phyloP scores from a whole-genome alignment of 1,140 invertebrate genomes.

The Fopius arisanus region DNA sequence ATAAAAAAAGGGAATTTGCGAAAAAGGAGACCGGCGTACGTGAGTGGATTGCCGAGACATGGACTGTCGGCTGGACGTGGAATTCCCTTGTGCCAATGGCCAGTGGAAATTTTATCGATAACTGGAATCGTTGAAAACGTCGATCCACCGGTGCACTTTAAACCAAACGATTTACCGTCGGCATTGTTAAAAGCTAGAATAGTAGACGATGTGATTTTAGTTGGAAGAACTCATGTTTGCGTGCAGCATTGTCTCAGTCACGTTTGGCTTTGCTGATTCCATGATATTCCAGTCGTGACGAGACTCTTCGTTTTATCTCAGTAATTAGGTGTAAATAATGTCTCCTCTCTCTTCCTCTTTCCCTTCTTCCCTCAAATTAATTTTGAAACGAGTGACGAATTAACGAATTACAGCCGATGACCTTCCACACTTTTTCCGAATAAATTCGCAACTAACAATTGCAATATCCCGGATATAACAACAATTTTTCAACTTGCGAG shows the following conservation, averaged over 20 bases:
- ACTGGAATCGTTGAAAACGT: constrained; percentile 22
- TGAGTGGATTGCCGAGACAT: constrained; percentile 16
- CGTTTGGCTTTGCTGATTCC: constrained; percentile 15
- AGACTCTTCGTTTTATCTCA: background rate
- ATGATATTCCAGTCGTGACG: constrained; percentile 13
- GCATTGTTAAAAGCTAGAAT: background rate
- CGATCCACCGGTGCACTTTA: background rate
- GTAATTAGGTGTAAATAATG: constrained; percentile 12
- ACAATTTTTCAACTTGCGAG: too few species aligned
- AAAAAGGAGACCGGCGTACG: constrained; percentile 14
- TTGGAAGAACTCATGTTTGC: background rate
- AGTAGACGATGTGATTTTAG: background rate
- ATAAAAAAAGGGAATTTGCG: background rate
- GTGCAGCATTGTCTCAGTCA: constrained; percentile 18
- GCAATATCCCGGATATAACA: too few species aligned
- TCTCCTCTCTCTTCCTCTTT: too few species aligned
- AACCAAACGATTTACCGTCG: background rate
- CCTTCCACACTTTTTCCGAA: too few species aligned
- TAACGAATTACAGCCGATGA: too few species aligned
- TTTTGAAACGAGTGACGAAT: too few species aligned
- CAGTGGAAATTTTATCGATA: constrained; percentile 25
- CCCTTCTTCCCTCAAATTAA: too few species aligned
- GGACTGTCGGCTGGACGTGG: background rate
- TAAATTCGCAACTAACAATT: too few species aligned
- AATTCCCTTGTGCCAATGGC: constrained; percentile 16